Percentiles rank a stretch among this genome's conserved stretches.
Conservation (phyloP, 2,113 vertebrate species). For the Trichomycterus rosablanca region DNA sequence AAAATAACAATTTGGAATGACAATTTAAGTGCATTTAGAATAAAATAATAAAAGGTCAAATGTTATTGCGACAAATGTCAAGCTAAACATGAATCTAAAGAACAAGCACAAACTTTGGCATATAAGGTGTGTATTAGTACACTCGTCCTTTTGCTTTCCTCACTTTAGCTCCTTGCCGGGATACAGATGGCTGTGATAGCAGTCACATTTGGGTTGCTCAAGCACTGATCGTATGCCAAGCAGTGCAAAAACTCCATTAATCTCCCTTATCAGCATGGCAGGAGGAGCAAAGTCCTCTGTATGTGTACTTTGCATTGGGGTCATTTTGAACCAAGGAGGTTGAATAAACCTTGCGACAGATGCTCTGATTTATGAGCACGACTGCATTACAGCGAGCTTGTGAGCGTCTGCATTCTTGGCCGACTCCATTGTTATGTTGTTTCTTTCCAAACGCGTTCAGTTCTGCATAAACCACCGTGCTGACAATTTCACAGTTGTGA, state of each 20-base stretch:
- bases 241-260: conserved; percentile 73
- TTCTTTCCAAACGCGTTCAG: conserved; percentile 58
- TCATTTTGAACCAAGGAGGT: conserved; percentile 61
- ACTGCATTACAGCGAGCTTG: conserved; percentile 55
- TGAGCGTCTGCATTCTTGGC: conserved; percentile 47
- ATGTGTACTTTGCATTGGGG: conserved; percentile 62
- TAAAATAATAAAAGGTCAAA: no score
- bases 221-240: conserved; percentile 68
- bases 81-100: no score
- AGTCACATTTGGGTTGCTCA: conserved; percentile 69
- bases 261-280: conserved; percentile 75
- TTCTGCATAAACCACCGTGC: conserved; percentile 54
- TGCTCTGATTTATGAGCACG: conserved; percentile 53
- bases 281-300: conserved; percentile 60
- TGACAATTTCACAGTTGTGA: conserved; percentile 69
- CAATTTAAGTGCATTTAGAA: no score
- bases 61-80: no score
- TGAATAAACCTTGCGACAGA: conserved; percentile 59
- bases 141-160: conserved; percentile 63
- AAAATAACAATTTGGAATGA: no score
- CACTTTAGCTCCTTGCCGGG: conserved; percentile 55
- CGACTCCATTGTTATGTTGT: conserved; percentile 60
- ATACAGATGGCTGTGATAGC: conserved; percentile 73
- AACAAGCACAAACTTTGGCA: no score
- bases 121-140: no score